Evolutionary conservation across 2,797 vertebrate species (phyloP), one percentile per base, ranked within the genome.

Genomic region (Avahi laniger): DNA sequence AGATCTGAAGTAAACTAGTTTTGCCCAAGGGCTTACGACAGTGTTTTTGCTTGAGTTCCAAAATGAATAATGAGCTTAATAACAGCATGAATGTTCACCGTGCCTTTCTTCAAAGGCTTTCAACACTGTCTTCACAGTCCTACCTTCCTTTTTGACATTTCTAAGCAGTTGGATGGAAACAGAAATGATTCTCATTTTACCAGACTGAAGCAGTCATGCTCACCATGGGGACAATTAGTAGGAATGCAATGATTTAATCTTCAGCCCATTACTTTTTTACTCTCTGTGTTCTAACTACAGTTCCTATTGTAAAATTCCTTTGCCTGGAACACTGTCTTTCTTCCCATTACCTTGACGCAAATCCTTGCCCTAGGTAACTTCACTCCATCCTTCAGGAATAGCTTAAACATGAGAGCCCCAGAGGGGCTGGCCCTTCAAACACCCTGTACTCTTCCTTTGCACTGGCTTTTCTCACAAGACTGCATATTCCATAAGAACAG

Each of bases 11-110:
- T 81, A 95, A 95, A 80, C 50, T 59, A 24, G 46, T 80, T 94
- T 93, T 94, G 69, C 91, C 69, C 41, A 94, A 76, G 85, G 73
- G 63, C 54, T 87, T 93, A 52, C 57, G 50, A 78, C 22, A 81
- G 52, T 13, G 73, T 46, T 92, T 96, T 63, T 81, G 72, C 63
- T 95, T 81, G 69, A 90, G 83, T 84, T 95, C n/a, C 87, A 95
- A 81, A 93, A 85, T 85, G 84, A 96, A 50, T 69, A 96, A 91
- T 65, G 35, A 96, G 38, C 50, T 97, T 96, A 73, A 59, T 22
- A 90, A 93, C 54, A 91, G 79, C 4, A 28, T 50, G 69, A 79
- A 50, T 69, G 15, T 33, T 86, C 52, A 78, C 43, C 90, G 69
- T 3, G 26, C 61, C 41, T 93, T 91, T 91, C 80, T 83, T 95